Percentiles rank a stretch among this genome's conserved stretches.
Evolutionary conservation across 2,888 invertebrate species (phyloP).

Genomic region (Idaea straminata): DNA sequence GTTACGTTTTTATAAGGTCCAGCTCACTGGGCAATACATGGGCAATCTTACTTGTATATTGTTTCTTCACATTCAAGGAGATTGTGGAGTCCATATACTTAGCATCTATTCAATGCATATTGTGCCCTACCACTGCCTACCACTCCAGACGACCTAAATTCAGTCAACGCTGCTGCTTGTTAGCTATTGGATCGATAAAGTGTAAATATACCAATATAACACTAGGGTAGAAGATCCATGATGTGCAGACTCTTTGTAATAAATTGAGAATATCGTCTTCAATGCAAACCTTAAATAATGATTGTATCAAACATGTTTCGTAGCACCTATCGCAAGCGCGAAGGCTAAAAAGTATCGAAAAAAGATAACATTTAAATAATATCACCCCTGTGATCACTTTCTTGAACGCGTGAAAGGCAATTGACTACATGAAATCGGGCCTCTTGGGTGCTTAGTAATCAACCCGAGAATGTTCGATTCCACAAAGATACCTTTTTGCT

Average conservation of each 20-base stretch:
- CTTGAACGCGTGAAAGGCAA: slow-evolving; percentile 69
- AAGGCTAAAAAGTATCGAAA: slow-evolving; percentile 72
- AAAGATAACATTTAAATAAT: slow-evolving; percentile 79
- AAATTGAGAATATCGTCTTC: background rate
- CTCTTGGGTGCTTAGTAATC: slow-evolving; percentile 75
- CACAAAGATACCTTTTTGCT: slow-evolving; percentile 68
- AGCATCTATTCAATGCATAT: too few relatives aligned
- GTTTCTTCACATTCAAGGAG: too few relatives aligned
- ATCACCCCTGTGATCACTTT: slow-evolving; percentile 77
- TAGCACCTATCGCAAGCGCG: slow-evolving; percentile 32
- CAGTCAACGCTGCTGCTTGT: too few relatives aligned
- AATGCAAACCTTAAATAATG: slow-evolving; percentile 7
- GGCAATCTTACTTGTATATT: too few relatives aligned
- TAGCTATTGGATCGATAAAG: too few relatives aligned
- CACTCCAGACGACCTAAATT: too few relatives aligned
- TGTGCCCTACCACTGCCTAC: too few relatives aligned
- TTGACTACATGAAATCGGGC: slow-evolving; percentile 72
- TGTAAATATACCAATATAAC: too few relatives aligned
- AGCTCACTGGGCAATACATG: too few relatives aligned
- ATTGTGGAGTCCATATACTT: too few relatives aligned
- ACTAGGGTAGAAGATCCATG: background rate
- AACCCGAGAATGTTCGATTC: slow-evolving; percentile 68
- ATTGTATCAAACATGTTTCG: slow-evolving; percentile 27
- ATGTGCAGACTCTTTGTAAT: background rate
- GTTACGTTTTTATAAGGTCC: too few relatives aligned